Evolutionary conservation across 2,888 invertebrate species (phyloP), one percentile per base, ranked within the genome.

Genomic region (Spialia ferax): DNA sequence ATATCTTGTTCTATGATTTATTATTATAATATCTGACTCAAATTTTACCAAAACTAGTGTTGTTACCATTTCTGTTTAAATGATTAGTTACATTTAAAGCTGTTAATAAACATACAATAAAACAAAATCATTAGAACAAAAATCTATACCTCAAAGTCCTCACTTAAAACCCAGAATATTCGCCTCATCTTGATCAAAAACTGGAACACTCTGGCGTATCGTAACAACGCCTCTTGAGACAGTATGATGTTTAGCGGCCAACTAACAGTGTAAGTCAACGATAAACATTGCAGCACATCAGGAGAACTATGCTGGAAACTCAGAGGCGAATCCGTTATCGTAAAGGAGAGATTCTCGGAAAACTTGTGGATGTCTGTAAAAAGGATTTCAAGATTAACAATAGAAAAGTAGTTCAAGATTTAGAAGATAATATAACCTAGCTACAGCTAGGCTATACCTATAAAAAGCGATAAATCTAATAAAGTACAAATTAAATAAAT

Each of bases 161-260:
- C 95, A 61, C 96, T 96, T 50, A 97, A 83, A 15, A 96, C 95
- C 96, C 96, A 97, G 60, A 96, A 95, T n/a, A 97, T 95, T 65
- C 97, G 93, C 63, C 96, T 95, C 77, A 97, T 94, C 85, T 97
- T 97, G 63, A 97, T 80, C 45, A 97, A 85, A 82, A 97, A 96
- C 79, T 96, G 96, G 79, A 97, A 97, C 0, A 97, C 96, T 75
- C 95, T 95, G 0, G 95, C 95, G 77, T 97, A 97, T 74, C 96
- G 95, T 13, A 94, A 85, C 71, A 97, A 85, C 0, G 96, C 95
- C 73, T 96, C 96, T 0, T 95, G 95, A 7, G 96, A 97, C 63
- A 97, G 84, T 63, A 97, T 94, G 48, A 97, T 95, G 85, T 97
- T 97, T 0, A 97, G 82, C 0, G 97, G 97, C 97, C 97, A 97